phyloP scores from a whole-genome alignment of 2,888 invertebrate species.

The Ophion ventricosus region DNA sequence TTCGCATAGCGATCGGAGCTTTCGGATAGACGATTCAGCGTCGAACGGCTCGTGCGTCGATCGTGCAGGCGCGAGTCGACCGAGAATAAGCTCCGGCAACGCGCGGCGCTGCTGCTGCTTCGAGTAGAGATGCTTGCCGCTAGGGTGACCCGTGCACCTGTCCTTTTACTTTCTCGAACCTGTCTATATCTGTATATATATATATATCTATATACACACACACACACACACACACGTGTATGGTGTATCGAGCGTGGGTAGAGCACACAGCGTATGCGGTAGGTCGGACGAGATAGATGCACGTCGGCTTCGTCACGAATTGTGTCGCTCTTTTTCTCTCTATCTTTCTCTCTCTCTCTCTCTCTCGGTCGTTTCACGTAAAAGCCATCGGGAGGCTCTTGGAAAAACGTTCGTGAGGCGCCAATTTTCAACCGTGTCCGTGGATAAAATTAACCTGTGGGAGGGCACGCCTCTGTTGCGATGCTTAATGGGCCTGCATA shows the following conservation, averaged over 20 bases:
- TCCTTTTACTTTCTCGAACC: constrained; percentile 50
- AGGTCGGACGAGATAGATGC: constrained; percentile 45
- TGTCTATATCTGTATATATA: not conserved
- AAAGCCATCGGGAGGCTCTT: not conserved
- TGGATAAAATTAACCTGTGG: too few relatives aligned
- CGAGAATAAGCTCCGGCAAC: constrained; percentile 1
- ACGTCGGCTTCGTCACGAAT: constrained; percentile 22
- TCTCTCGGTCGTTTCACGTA: not conserved
- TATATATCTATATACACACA: not conserved
- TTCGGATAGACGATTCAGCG: constrained; percentile 49
- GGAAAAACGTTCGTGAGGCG: too few relatives aligned
- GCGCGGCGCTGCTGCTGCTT: not conserved
- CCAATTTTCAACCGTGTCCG: too few relatives aligned
- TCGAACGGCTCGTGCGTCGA: constrained; percentile 59
- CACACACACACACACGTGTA: not conserved
- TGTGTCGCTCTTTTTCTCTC: not conserved
- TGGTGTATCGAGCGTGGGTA: constrained; percentile 18
- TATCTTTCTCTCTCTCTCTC: not conserved
- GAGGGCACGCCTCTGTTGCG: too few relatives aligned
- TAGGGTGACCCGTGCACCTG: constrained; percentile 51
- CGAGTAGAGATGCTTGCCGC: constrained; percentile 36
- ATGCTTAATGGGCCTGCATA: too few relatives aligned
- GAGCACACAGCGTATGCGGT: constrained; percentile 9
- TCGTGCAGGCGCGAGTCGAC: constrained; percentile 23
- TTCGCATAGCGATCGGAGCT: too few relatives aligned